Evolutionary conservation across 2,113 vertebrate species (phyloP).

Genomic region (Panthera uncia): DNA sequence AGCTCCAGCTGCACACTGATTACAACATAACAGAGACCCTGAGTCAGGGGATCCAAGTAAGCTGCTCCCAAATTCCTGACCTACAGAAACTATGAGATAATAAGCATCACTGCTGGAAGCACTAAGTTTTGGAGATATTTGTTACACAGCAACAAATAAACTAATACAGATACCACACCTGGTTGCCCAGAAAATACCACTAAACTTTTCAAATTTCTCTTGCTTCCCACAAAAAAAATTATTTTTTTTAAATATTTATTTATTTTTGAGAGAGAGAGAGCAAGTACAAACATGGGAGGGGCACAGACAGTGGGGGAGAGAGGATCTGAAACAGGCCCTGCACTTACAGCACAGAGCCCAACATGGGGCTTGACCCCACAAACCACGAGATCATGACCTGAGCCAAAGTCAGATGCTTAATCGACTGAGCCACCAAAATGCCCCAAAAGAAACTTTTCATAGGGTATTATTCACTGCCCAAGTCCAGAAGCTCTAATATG

Average conservation of each 20-base stretch:
- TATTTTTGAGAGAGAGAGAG: too few species aligned
- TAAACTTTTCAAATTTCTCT: neutral
- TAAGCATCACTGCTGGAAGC: neutral
- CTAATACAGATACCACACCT: neutral
- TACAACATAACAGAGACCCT: neutral
- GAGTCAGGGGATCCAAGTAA: neutral
- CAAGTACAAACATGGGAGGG: too few species aligned
- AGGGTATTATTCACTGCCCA: neutral
- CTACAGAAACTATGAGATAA: neutral
- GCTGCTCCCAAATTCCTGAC: neutral
- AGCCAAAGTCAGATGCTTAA: too few species aligned
- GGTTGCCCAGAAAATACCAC: conserved; percentile 1
- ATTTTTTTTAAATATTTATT: too few species aligned
- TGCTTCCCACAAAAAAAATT: neutral
- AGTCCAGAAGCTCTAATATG: neutral
- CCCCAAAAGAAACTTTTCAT: neutral
- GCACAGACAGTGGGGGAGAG: too few species aligned
- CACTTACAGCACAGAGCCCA: too few species aligned
- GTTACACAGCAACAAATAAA: conserved; percentile 18
- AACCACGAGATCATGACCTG: too few species aligned
- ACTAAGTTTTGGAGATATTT: neutral
- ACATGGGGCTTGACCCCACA: too few species aligned
- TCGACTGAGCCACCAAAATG: too few species aligned
- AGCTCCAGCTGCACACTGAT: neutral
- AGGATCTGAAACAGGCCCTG: too few species aligned